A percentile compares a stretch with the other conserved stretches of the same genome.
These are phyloP conservation scores for Sthenelais limicola DNA, from an alignment of 2,888 invertebrate genomes.

Conservation along the genomic window DNA sequence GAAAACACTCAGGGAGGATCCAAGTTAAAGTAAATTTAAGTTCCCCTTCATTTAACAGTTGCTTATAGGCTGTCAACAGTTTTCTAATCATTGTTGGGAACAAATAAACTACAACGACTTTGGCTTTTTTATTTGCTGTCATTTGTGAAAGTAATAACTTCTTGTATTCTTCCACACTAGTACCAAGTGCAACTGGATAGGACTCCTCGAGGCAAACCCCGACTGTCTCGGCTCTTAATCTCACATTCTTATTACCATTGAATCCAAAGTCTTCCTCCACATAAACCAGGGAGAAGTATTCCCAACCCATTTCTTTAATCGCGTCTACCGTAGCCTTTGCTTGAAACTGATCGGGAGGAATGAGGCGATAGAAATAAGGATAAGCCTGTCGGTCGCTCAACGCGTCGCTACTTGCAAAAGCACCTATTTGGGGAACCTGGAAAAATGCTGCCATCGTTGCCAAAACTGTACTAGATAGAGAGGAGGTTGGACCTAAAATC, in stretches of 20 bases:
- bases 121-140: background rate
- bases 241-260: slow-evolving; percentile 14
- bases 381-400: background rate
- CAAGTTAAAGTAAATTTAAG: background rate
- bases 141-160: slow-evolving; percentile 7
- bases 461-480: background rate
- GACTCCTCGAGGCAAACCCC: slow-evolving; percentile 21
- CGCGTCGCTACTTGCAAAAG: slow-evolving; percentile 9
- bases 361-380: slow-evolving; percentile 1
- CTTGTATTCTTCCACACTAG: background rate
- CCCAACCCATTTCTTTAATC: background rate
- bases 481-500: background rate
- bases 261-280: slow-evolving; percentile 13
- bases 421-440: slow-evolving; percentile 16
- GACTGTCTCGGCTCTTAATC: background rate
- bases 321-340: background rate
- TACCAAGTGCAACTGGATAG: background rate
- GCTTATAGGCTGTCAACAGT: background rate
- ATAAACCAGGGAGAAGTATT: slow-evolving; percentile 4
- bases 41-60: background rate
- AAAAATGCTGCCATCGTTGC: slow-evolving; percentile 15
- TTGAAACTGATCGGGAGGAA: slow-evolving; percentile 24
- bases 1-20: slow-evolving; percentile 19
- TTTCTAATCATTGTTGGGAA: background rate
- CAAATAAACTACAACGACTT: slow-evolving; percentile 3